Conservation (phyloP, 2,797 vertebrate species). For the Limnodromus scolopaceus region DNA sequence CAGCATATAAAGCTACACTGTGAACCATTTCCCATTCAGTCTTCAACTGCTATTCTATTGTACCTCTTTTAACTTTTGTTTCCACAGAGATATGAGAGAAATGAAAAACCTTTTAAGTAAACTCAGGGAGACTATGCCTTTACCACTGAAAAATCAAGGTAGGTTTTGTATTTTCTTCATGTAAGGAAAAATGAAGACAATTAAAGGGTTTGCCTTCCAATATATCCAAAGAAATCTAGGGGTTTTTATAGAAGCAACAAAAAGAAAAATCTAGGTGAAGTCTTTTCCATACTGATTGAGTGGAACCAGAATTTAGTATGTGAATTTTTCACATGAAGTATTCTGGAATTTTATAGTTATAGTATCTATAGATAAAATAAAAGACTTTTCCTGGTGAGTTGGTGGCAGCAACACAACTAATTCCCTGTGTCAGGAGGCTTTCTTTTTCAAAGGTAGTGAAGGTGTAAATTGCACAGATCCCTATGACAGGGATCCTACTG, state of each 20-base stretch:
- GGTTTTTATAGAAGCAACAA: not conserved
- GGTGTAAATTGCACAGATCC: not conserved
- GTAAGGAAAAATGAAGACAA: not conserved
- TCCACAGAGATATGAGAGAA: constrained; percentile 94
- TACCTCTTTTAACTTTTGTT: constrained; percentile 54
- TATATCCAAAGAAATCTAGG: not conserved
- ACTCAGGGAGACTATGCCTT: constrained; percentile 99
- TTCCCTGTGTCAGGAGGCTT: not conserved
- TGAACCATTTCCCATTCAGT: not conserved
- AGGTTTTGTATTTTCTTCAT: constrained; percentile 40
- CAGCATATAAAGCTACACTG: not conserved
- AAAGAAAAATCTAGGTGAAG: not conserved
- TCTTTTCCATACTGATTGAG: not conserved
- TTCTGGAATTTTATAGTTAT: not conserved
- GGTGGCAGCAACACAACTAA: not conserved
- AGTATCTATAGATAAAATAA: not conserved
- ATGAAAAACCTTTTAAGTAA: constrained; percentile 99
- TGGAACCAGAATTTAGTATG: not conserved
- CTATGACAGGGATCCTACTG: not conserved
- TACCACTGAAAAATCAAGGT: constrained; percentile 99
- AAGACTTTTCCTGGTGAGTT: not conserved
- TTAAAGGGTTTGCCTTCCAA: not conserved
- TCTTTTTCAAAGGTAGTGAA: not conserved
- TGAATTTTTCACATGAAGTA: not conserved
- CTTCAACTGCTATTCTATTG: not conserved